Conservation (phyloP, 2,797 vertebrate genomes). For the Tragelaphus oryx region DNA sequence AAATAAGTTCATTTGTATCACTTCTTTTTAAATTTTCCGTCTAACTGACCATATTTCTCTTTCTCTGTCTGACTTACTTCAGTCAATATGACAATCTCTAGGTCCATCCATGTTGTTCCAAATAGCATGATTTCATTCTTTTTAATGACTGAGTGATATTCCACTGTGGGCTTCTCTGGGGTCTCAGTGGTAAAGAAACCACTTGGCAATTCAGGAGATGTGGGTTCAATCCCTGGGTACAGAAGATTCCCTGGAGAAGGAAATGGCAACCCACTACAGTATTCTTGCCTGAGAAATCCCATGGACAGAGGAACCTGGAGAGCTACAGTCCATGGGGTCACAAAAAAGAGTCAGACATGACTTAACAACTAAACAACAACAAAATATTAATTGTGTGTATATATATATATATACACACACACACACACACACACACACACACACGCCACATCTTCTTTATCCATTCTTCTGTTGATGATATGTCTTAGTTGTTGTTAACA, state of each 20-base stretch:
- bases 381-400: not conserved
- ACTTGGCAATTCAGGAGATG: not conserved
- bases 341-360: not conserved
- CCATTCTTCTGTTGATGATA: not conserved
- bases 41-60: not conserved
- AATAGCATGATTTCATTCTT: not conserved
- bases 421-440: accelerated
- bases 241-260: not conserved
- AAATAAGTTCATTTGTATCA: not conserved
- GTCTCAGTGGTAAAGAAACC: not conserved
- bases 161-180: not conserved
- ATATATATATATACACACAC: no score
- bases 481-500: not conserved
- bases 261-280: not conserved
- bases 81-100: not conserved
- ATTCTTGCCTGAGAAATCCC: not conserved
- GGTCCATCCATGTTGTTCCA: not conserved
- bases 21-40: not conserved
- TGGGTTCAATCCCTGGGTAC: not conserved
- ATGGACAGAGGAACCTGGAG: not conserved
- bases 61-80: not conserved
- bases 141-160: not conserved
- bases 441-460: not conserved
- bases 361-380: not conserved
- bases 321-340: not conserved